These are phyloP conservation scores for Poeciliopsis infans DNA, from an alignment of 2,797 vertebrate genomes.

Conservation along the genomic window DNA sequence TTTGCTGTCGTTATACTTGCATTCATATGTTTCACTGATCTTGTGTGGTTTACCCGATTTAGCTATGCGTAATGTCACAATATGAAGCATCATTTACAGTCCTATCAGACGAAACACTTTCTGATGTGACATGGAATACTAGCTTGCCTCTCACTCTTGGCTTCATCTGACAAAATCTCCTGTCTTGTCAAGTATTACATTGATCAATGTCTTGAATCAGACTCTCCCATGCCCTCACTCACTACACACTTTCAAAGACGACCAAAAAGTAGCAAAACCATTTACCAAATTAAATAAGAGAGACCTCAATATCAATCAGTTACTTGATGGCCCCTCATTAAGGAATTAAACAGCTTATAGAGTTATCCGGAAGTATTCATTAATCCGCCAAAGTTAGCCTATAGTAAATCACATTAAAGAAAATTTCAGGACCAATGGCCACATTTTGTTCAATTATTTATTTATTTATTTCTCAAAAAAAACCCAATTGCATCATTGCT, in stretches of 20 bases:
- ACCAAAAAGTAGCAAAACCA: constrained; percentile 21
- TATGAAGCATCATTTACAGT: neutral
- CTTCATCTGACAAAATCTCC: neutral
- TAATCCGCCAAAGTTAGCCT: constrained; percentile 26
- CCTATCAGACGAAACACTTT: neutral
- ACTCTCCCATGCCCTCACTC: constrained; percentile 5
- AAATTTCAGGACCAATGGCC: constrained; percentile 49
- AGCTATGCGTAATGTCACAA: neutral
- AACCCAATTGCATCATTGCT: constrained; percentile 65
- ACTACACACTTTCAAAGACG: constrained; percentile 7
- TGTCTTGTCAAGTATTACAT: neutral
- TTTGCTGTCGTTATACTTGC: neutral
- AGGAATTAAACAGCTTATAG: constrained; percentile 31
- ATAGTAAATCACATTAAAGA: constrained; percentile 50
- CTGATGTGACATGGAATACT: neutral
- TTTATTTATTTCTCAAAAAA: constrained; percentile 55
- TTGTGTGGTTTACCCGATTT: neutral
- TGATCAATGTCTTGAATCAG: constrained; percentile 21
- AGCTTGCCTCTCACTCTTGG: neutral
- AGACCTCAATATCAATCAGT: constrained; percentile 30
- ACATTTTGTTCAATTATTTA: constrained; percentile 52
- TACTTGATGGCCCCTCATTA: constrained; percentile 34
- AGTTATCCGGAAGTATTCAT: constrained; percentile 35
- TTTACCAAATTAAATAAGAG: constrained; percentile 31
- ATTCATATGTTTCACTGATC: neutral